Base-by-base conservation (phyloP, 2,797 vertebrate species). In the Sebastes jordani region DNA sequence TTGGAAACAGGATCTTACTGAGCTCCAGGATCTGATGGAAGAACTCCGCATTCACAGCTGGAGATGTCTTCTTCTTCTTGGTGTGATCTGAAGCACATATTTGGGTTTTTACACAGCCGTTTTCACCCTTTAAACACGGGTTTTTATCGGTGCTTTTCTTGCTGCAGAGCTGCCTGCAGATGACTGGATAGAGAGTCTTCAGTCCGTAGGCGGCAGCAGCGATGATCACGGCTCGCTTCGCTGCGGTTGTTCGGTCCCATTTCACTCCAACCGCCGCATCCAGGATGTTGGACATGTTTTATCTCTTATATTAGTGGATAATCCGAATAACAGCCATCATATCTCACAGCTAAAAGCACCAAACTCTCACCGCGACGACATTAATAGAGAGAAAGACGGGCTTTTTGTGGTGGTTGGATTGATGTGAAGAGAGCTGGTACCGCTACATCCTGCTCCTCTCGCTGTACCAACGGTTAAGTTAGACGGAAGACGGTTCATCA, bases 1-100 rank as follows among this genome's bases (percentile, higher is more conserved):
- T 93, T 1, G 99, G 99, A 79, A 99, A 99, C 5, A 99, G 96
- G 86, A 99, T 97, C 82, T 88, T 95, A 36, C 95, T 95, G 11
- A 99, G 97, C 79, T 96, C 96, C 30, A 97, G 88, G 36, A 99
- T 96, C 95, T 99, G 98, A 86, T 81, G 93, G 83, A 97, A 96
- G 75, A 99, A 99, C 46, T 95, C 96, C 2, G 97, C 96, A 73
- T 99, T 95, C 32, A 98, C 94, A 0, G 95, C 97, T 0, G 97
- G 97, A 1, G 97, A 96, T 6, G 74, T 3, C 74, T 82, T 94
- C 75, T 86, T 38, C 36, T 38, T 38, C 36, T 38, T 13, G 36
- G 36, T 90, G 0, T 55, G 67, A 18, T 32, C 74, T 18, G 58
- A 75, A 1, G 34, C 58, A 2, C 89, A 91, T 32, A 42, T 3